Conservation (phyloP, 2,113 vertebrate species). For the Chaetura pelagica region DNA sequence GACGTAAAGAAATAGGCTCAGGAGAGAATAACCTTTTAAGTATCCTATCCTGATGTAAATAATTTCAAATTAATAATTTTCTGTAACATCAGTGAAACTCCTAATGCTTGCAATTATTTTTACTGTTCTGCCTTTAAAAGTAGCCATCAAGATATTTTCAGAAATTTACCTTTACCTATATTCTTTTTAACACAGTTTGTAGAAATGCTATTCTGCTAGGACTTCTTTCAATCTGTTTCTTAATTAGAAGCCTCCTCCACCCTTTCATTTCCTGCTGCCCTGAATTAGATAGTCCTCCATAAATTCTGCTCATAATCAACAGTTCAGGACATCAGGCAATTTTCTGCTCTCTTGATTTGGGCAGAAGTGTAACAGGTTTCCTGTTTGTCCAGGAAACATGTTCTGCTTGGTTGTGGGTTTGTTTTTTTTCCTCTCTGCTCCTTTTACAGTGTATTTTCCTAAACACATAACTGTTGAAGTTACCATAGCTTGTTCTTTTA, state of each 20-base stretch:
- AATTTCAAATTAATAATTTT: not conserved
- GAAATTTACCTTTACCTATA: not conserved
- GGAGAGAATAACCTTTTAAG: not conserved
- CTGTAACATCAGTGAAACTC: not conserved
- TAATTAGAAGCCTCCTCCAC: not conserved
- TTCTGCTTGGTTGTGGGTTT: not conserved
- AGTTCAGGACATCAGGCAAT: not conserved
- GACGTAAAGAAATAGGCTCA: not conserved
- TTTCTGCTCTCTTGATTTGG: constrained; percentile 38
- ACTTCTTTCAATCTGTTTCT: not conserved
- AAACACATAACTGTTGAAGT: constrained; percentile 31
- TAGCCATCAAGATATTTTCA: not conserved
- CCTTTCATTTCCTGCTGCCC: not conserved
- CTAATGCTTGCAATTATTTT: not conserved
- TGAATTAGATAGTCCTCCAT: not conserved
- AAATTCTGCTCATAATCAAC: not conserved
- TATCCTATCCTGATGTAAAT: not conserved
- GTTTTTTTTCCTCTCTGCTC: not conserved
- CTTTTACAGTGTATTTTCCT: not conserved
- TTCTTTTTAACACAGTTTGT: not conserved
- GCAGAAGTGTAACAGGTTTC: not conserved
- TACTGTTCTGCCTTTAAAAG: not conserved
- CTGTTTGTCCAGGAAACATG: constrained; percentile 9
- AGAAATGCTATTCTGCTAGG: not conserved
- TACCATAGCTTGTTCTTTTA: constrained; percentile 48